These are phyloP conservation scores for Phymatocera aterrima DNA, from an alignment of 2,888 invertebrate genomes.

Conservation along the genomic window DNA sequence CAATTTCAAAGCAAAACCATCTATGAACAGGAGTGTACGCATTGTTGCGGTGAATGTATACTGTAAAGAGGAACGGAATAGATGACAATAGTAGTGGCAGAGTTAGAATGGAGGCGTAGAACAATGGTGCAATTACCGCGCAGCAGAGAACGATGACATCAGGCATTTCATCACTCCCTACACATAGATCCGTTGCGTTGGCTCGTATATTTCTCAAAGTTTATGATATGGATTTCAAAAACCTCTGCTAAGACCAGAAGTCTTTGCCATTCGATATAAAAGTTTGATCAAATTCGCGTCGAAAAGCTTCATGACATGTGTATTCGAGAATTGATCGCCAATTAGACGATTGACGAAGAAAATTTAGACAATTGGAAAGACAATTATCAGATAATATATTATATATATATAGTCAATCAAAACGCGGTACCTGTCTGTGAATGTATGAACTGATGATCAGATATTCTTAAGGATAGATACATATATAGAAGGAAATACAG, in stretches of 20 bases:
- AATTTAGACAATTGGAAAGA: neutral
- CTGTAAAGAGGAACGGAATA: neutral
- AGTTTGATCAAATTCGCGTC: neutral
- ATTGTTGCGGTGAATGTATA: slow-evolving; percentile 35
- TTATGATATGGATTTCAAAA: neutral
- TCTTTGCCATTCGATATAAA: neutral
- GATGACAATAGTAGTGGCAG: slow-evolving; percentile 15
- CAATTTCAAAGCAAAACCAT: neutral
- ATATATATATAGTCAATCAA: neutral
- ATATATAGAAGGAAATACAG: neutral
- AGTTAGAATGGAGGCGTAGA: slow-evolving; percentile 14
- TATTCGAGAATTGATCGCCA: slow-evolving; percentile 4
- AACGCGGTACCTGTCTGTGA: neutral
- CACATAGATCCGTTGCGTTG: neutral
- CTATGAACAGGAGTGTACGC: neutral
- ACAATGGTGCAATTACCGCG: slow-evolving; percentile 30
- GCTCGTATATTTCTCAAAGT: neutral
- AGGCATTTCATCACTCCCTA: slow-evolving; percentile 10
- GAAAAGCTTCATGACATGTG: neutral
- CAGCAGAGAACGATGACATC: slow-evolving; percentile 14
- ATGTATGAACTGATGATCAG: neutral
- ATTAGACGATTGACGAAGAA: neutral
- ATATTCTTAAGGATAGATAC: no score
- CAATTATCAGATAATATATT: neutral
- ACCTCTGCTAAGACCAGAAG: neutral